Evolutionary conservation across 2,888 invertebrate species (phyloP), one percentile per base, ranked within the genome.

Genomic region (Deilephila elpenor): DNA sequence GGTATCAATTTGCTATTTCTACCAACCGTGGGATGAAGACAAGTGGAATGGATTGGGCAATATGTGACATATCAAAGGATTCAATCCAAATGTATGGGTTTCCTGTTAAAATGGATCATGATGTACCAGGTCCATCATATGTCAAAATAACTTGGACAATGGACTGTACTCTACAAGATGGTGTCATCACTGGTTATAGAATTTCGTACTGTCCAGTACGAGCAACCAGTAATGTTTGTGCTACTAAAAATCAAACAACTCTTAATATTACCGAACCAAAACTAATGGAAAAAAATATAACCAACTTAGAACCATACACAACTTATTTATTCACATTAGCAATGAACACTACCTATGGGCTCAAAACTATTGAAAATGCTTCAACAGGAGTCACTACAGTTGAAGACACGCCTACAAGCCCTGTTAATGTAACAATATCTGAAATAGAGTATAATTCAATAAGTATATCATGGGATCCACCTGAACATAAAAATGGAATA

Each of bases 1-100:
- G 96, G 53, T 97, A 96, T 86, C 97, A 96, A 83, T 97, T 98
- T 93, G 98, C 98, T 1, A 97, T 98, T 76, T 96, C 98, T 6
- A 97, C 97, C 0, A 98, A 98, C 83, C 96, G 96, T 61, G 89
- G 92, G 0, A 88, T 88, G 5, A 95, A 95, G 75, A 98, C 97
- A 78, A 98, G 98, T 85, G 98, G 98, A 1, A 97, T 98, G 97
- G 95, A 96, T 17, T 98, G 98, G 98, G 97, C 97, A 14, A 95
- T 96, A 56, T 98, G 98, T 86, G 93, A 93, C 71, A 94, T 94
- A 81, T 92, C 93, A 59, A 92, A 89, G 81, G 93, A 93, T 80
- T 89, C 86, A 56, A 90, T 93, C 76, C 88, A 87, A 59, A 95
- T 97, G 96, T 78, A 95, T 96, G 78, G 95, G 93, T 92, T 92